Evolutionary conservation across 2,113 vertebrate genomes (phyloP), one percentile per base, ranked within the genome.

Genomic region (Centrocercus urophasianus): DNA sequence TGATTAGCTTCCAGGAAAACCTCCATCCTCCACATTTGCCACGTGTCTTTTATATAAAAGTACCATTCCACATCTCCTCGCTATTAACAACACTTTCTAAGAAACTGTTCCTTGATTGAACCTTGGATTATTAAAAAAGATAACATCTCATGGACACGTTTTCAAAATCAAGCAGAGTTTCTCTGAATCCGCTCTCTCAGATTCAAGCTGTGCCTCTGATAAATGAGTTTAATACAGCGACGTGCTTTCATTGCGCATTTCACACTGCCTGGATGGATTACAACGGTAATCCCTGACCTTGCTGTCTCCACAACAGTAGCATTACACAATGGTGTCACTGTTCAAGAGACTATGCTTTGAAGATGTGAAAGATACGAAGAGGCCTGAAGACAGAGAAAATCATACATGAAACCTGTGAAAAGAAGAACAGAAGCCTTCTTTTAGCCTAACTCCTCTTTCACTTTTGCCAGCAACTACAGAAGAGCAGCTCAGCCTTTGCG

Each of bases 401-500:
- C 18, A 18, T 18, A 86, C 45, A 73, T 78, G 61, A 93, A 91
- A 45, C 94, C 66, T n/a, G 60, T 48, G 27, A 50, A 73, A 90
- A 93, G 73, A 52, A 87, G 84, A 92, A 43, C 60, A 36, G 87
- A 94, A 95, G 89, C 75, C 40, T 66, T 30, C 74, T 74, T 94
- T 95, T 80, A 94, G 57, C 80, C 74, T 88, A 83, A 97, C n/a
- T 30, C 54, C 42, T 69, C 21, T 81, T 96, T 88, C 86, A 72
- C 90, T 94, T 81, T 81, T 89, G 63, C 78, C 71, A 88, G 19
- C 93, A 89, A 96, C 95, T 96, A 90, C 16, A 90, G 81, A 93
- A 74, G 93, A 61, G 38, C 75, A 94, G 88, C 60, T 56, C 67
- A n/a, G 77, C 25, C 80, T 91, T 64, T 88, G 75, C 77, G 71